Evolutionary conservation across 2,888 invertebrate species (phyloP), one percentile per base, ranked within the genome.

Genomic region (Himalopsyche japonica): DNA sequence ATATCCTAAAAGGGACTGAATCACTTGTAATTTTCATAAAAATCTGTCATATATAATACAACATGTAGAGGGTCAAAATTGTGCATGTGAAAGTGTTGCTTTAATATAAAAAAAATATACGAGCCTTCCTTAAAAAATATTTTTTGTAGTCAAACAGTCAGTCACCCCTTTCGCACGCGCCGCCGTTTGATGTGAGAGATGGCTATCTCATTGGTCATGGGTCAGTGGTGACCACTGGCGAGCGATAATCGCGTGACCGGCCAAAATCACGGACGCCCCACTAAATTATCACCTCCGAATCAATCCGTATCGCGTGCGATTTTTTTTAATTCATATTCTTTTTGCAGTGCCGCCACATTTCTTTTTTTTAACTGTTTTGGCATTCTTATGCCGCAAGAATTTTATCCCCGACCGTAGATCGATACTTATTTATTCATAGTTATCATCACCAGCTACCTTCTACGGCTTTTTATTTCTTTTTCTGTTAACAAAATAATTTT

Each of bases 261-360:
- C 83, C 79, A 64, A 80, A 83, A 86, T 86, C 86, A 80, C 81
- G 81, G 80, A 76, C 85, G 80, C 48, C 57, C 77, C 82, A 84
- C 81, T 86, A 85, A 86, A 86, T 86, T 85, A 86, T 86, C 86
- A 86, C 85, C 84, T 84, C 82, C 48, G 82, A 84, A 82, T 86
- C 82, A 84, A 82, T 84, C 84, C 86, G 70, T 34, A 79, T 76
- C 79, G 80, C 82, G 76, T 48, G 27, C 43, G 32, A 48, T 82
- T 84, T 79, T 70, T 80, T 80, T 85, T 70, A 70, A 20, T 80
- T 82, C 70, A 82, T 82, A 32, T 82, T 80, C 57, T 64, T 57
- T 79, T 43, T 37, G 57, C 32, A 37, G 20, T 24, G 30, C 81
- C 37, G 48, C 76, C 32, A n/a, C 47, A 43, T 43, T 43, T 43